phyloP scores from a whole-genome alignment of 2,888 invertebrate species.

The Beris chalybata region DNA sequence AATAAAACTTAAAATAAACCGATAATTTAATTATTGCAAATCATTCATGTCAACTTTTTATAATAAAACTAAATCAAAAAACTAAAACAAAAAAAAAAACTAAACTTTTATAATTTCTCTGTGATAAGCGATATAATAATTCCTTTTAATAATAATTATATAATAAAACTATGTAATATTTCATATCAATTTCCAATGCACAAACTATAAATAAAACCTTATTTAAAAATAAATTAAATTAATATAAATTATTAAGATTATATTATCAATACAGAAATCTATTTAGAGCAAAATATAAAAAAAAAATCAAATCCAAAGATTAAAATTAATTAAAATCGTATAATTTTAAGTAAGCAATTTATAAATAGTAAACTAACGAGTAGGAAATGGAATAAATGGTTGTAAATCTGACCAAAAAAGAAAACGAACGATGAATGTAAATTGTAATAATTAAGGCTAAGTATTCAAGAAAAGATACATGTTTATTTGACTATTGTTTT shows the following conservation, averaged over 20 bases:
- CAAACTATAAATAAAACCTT: neutral
- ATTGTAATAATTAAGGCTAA: too few species aligned
- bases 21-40: too few species aligned
- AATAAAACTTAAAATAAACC: neutral
- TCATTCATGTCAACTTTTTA: neutral
- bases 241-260: constrained; percentile 1
- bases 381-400: constrained; percentile 14
- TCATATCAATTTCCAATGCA: neutral
- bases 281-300: neutral
- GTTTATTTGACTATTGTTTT: too few species aligned
- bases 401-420: constrained; percentile 25
- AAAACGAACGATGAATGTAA: neutral
- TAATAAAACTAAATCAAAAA: neutral
- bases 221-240: neutral
- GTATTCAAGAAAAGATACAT: too few species aligned
- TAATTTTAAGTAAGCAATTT: constrained; percentile 13
- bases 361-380: neutral
- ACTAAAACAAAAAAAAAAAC: constrained; percentile 3
- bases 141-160: neutral
- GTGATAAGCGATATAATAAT: constrained; percentile 25
- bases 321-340: constrained; percentile 10
- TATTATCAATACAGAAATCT: too few species aligned
- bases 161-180: neutral
- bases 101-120: constrained; percentile 30
- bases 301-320: constrained; percentile 30